Percentiles rank a stretch among this genome's conserved stretches.
Conservation (phyloP, 2,797 vertebrate species). For the Lutjanus argentimaculatus region DNA sequence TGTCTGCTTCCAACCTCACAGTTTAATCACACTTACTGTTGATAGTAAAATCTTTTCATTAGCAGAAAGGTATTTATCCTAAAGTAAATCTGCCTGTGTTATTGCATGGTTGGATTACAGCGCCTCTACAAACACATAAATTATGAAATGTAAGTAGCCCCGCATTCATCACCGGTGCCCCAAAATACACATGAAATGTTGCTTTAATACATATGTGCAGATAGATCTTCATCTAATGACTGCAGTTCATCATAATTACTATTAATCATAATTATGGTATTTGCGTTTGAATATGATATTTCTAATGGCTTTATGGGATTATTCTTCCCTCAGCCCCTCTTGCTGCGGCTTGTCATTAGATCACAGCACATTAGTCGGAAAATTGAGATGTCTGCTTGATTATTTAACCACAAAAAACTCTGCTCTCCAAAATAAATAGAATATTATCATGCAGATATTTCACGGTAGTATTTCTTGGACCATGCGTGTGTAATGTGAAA, state of each 20-base stretch:
- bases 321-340: conserved; percentile 51
- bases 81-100: conserved; percentile 41
- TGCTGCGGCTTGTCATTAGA: conserved; percentile 67
- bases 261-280: conserved; percentile 74
- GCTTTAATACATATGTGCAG: conserved; percentile 43
- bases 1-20: conserved; percentile 26
- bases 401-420: conserved; percentile 72
- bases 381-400: conserved; percentile 78
- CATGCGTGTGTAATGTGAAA: conserved; percentile 62
- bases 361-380: conserved; percentile 73
- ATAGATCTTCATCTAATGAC: conserved; percentile 54
- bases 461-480: conserved; percentile 71
- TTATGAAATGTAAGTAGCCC: conserved; percentile 47
- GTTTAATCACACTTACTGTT: conserved; percentile 39
- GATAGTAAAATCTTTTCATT: conserved; percentile 28
- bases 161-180: conserved; percentile 35
- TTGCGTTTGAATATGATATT: conserved; percentile 74
- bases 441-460: conserved; percentile 75
- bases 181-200: conserved; percentile 52
- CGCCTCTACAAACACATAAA: conserved; percentile 38
- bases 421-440: conserved; percentile 73
- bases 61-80: conserved; percentile 23
- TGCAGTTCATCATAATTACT: conserved; percentile 68
- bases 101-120: conserved; percentile 37
- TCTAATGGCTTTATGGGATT: conserved; percentile 73